A percentile compares a stretch with the other conserved stretches of the same genome.
Conservation (phyloP, 1,140 invertebrate species). For the Metaphire vulgaris region DNA sequence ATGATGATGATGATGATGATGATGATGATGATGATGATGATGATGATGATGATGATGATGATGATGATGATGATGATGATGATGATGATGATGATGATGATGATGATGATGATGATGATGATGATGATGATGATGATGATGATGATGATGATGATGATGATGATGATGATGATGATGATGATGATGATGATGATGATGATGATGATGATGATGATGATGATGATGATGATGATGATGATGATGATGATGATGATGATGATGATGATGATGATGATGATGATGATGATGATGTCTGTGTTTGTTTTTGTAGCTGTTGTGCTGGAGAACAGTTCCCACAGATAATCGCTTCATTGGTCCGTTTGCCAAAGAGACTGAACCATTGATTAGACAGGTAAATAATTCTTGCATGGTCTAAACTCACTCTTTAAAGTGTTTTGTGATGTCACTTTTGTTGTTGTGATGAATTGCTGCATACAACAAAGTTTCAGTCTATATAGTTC, state of each 20-base stretch:
- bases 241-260: neutral
- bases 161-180: neutral
- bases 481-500: no score
- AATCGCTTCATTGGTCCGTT: conserved; percentile 77
- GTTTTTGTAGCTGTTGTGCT: conserved; percentile 66
- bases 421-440: no score
- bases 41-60: neutral
- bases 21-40: neutral
- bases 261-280: neutral
- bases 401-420: no score
- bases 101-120: neutral
- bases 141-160: neutral
- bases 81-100: neutral
- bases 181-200: neutral
- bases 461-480: no score
- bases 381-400: conserved; percentile 70
- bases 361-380: conserved; percentile 84
- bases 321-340: conserved; percentile 85
- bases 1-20: no score
- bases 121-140: neutral
- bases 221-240: neutral
- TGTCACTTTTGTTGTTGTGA: no score
- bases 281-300: neutral
- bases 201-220: neutral
- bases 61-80: neutral